Evolutionary conservation across 92 coral and sea anemone genomes (phyloP), one percentile per base, ranked within the genome.

Genomic region (Pocillopora meandrina): DNA sequence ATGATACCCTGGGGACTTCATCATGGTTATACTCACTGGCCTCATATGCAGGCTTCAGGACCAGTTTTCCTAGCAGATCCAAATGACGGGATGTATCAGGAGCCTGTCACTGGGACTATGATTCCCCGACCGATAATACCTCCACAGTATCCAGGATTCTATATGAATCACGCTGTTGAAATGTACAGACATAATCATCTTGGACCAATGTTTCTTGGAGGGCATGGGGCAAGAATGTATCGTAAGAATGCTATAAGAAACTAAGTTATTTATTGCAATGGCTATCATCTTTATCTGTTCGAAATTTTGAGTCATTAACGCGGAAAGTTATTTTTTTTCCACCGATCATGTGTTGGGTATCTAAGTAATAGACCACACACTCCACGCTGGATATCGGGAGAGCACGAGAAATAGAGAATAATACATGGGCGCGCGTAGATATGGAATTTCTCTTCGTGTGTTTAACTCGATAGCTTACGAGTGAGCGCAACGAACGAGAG

Each of bases 51-150:
- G 78, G 88, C 73, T 14, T 78, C 93, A 19, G 91, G 93, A 18
- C 88, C 92, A 16, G 89, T 90, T 26, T 82, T 83, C 20, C 76
- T 83, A 9, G 84, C 88, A 72, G 91, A 90, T 78, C 93, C 91
- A 10, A 90, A 90, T 80, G 93, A 90, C 67, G 93, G 91, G 33
- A 62, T 90, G 91, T 90, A 90, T 73, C 93, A 90, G 84, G 93
- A 80, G 70, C 93, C 93, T 21, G 71, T 49, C 49, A 68, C 88
- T 59, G 88, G 81, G 2, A 78, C 90, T 66, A 91, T 82, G 18
- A 67, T 87, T n/a, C 91, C 91, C n/a, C 84, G 89, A 77, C 86
- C 91, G 2, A 61, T 90, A 17, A 57, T 87, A 62, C 93, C 93
- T 33, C 86, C 77, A 7, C 91, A 87, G 88, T 87, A 88, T 42